A percentile compares a stretch with the other conserved stretches of the same genome.
Conservation (phyloP, 1,140 invertebrate species). For the Neotoxoptera formosana region DNA sequence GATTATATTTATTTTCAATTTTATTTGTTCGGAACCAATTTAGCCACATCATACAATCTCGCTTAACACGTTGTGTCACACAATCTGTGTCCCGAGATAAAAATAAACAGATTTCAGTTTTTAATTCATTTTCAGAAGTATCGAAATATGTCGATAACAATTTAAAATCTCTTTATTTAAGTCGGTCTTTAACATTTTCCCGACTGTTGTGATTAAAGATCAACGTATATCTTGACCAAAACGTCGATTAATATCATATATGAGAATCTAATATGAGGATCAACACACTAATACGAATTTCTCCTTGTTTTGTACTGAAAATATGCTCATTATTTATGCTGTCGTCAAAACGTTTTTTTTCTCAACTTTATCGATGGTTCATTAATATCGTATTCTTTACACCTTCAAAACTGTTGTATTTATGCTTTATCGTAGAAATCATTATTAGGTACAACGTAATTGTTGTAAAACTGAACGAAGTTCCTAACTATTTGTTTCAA, state of each 20-base stretch:
- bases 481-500: too few relatives aligned
- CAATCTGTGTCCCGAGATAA: background rate
- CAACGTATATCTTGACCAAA: background rate
- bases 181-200: background rate
- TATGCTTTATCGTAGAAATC: background rate
- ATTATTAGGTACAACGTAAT: background rate
- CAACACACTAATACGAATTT: background rate
- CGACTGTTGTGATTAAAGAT: background rate
- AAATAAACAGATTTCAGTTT: background rate
- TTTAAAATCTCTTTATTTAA: conserved; percentile 9
- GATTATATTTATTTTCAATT: too few relatives aligned
- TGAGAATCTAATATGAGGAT: background rate
- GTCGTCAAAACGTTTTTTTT: background rate
- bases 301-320: conserved; percentile 3
- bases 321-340: background rate
- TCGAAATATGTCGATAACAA: background rate
- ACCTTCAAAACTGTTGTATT: background rate
- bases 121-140: background rate
- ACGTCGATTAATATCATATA: background rate
- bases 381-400: background rate
- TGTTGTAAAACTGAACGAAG: background rate
- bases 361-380: background rate
- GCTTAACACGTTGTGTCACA: background rate
- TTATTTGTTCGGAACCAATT: too few relatives aligned
- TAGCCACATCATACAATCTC: background rate